These are phyloP conservation scores for Leptopterna dolabrata DNA, from an alignment of 2,888 invertebrate genomes.

Conservation along the genomic window DNA sequence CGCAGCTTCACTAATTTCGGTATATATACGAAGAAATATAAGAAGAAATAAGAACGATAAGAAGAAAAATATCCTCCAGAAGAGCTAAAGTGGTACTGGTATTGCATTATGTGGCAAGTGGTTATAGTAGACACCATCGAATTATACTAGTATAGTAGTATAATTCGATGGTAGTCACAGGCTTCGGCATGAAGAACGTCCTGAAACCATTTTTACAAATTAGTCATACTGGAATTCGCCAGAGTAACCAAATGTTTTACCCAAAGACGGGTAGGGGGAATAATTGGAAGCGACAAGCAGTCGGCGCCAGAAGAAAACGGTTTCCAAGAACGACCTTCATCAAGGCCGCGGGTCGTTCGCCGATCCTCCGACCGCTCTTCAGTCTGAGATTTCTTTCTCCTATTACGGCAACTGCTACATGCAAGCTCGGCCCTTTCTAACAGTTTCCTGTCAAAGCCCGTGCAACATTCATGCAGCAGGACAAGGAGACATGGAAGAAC, in stretches of 20 bases:
- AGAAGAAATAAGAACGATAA: no score
- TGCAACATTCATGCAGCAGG: neutral
- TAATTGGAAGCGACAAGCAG: neutral
- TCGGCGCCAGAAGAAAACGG: constrained; percentile 13
- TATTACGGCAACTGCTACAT: neutral
- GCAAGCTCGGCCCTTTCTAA: neutral
- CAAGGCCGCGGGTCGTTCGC: constrained; percentile 13
- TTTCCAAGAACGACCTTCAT: constrained; percentile 42
- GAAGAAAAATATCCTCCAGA: no score
- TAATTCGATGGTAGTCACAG: no score
- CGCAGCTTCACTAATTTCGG: no score
- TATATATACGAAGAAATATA: no score
- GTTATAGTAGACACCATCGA: no score
- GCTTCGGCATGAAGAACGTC: no score
- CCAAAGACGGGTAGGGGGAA: neutral
- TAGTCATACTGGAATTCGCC: neutral
- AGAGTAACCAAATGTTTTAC: neutral
- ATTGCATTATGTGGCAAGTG: no score
- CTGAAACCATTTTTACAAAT: neutral
- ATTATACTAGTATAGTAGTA: no score
- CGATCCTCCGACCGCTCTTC: neutral
- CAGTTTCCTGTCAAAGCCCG: neutral
- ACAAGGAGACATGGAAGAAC: neutral
- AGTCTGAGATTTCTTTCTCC: neutral
- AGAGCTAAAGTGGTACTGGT: no score